A percentile compares a stretch with the other conserved stretches of the same genome.
Evolutionary conservation across 2,113 vertebrate species (phyloP).

Genomic region (Grallaria varia): DNA sequence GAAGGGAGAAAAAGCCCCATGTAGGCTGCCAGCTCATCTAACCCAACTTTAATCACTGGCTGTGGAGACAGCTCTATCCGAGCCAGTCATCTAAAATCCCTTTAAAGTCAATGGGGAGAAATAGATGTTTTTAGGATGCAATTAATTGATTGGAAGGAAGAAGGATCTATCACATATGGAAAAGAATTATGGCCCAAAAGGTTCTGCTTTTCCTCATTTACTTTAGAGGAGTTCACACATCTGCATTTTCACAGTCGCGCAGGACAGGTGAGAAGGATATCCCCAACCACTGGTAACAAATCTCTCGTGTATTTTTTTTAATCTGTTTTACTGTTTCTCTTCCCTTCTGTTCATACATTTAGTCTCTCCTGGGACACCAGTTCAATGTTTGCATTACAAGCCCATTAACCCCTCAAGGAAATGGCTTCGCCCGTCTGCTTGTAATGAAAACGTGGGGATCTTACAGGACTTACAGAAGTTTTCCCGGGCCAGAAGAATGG

Average conservation of each 20-base stretch:
- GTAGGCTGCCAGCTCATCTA: slow-evolving; percentile 49
- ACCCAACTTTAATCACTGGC: slow-evolving; percentile 62
- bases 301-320: background rate
- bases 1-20: slow-evolving; percentile 10
- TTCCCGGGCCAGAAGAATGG: background rate
- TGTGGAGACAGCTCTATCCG: slow-evolving; percentile 53
- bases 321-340: background rate
- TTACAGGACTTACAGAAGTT: no score
- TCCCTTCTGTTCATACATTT: background rate
- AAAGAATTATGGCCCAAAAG: slow-evolving; percentile 16
- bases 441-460: background rate
- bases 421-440: background rate
- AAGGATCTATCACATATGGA: slow-evolving; percentile 24
- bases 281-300: background rate
- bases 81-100: slow-evolving; percentile 65
- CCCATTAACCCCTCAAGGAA: background rate
- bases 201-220: slow-evolving; percentile 1
- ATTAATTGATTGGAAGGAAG: slow-evolving; percentile 60
- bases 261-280: background rate
- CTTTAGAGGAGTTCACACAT: background rate
- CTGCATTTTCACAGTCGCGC: background rate
- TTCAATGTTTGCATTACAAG: background rate
- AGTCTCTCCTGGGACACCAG: background rate
- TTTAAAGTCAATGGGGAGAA: slow-evolving; percentile 64
- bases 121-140: slow-evolving; percentile 63